Base-by-base conservation (phyloP, 2,888 invertebrate genomes). In the Sepiola atlantica region DNA sequence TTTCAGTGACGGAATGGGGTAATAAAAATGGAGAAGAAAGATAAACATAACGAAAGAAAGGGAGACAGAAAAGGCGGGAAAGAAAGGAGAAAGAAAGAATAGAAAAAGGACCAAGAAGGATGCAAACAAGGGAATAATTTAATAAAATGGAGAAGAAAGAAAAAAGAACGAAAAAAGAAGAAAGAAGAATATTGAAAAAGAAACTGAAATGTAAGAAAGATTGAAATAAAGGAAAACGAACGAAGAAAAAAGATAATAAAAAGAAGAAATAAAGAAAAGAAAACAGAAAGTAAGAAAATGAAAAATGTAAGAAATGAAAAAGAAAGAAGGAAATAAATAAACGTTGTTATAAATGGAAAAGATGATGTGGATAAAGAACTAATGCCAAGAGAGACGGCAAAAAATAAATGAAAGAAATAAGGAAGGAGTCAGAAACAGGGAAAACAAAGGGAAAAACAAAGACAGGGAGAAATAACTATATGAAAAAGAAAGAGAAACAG, bases 181-280 rank as follows among this genome's bases (percentile, higher is more conserved):
- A 77, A 77, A 8, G 28, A 28, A 28, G 28, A 61, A 61, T 28
- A 28, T 21, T 24, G 24, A 57, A 28, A 28, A 61, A 1, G 28
- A 28, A 4, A 28, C 12, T 10, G 24, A 10, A 14, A 28, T 8
- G 24, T 61, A 61, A 21, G 20, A 61, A 77, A 18, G 2, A 77
- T n/a, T 10, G 18, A n/a, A 21, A 61, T 1, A 21, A 61, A 21
- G 24, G 21, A 10, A n/a, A n/a, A 77, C 3, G 10, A 10, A 77
- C 0, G 0, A 0, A 6, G 3, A 8, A n/a, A 2, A n/a, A n/a
- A 0, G n/a, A 16, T n/a, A 10, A 10, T 10, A 77, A n/a, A 4
- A n/a, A 0, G 18, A 28, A 0, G n/a, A 2, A 18, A 10, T 2
- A 12, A 77, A 28, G 12, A 77, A n/a, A n/a, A 16, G 14, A n/a